phyloP scores from a whole-genome alignment of 2,797 vertebrate genomes.

The Rhynchotus rufescens region DNA sequence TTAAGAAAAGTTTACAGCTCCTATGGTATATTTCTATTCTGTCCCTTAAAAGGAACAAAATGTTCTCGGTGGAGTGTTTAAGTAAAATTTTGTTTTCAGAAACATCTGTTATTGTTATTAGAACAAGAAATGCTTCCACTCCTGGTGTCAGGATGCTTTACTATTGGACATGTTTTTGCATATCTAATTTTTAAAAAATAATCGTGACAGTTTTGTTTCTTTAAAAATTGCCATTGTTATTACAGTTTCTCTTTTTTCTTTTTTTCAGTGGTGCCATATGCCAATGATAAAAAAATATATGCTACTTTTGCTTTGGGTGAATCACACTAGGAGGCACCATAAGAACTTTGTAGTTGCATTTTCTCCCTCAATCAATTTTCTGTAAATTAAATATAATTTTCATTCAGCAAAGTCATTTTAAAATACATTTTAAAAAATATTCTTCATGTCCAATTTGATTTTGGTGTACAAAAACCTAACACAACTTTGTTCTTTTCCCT shows the following conservation, averaged over 20 bases:
- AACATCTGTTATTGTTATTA: neutral
- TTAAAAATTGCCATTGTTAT: neutral
- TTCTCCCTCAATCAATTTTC: neutral
- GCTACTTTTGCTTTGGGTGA: neutral
- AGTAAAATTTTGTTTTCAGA: neutral
- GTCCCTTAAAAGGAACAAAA: neutral
- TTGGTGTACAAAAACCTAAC: neutral
- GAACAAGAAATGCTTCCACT: neutral
- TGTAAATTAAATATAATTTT: neutral
- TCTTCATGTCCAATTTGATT: neutral
- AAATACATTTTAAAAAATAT: neutral
- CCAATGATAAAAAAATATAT: neutral
- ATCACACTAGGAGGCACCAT: neutral
- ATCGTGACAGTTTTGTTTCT: neutral
- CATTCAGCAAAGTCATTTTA: neutral
- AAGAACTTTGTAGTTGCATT: neutral
- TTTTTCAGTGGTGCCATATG: neutral
- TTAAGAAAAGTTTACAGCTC: neutral
- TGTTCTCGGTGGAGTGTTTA: neutral
- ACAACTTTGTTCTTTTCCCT: neutral
- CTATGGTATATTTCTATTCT: neutral
- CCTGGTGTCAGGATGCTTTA: neutral
- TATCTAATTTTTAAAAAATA: neutral
- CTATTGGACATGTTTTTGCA: neutral
- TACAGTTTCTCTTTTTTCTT: neutral